A percentile compares a stretch with the other conserved stretches of the same genome.
phyloP scores from a whole-genome alignment of 2,113 vertebrate species.

The Mormyrus iriodes region DNA sequence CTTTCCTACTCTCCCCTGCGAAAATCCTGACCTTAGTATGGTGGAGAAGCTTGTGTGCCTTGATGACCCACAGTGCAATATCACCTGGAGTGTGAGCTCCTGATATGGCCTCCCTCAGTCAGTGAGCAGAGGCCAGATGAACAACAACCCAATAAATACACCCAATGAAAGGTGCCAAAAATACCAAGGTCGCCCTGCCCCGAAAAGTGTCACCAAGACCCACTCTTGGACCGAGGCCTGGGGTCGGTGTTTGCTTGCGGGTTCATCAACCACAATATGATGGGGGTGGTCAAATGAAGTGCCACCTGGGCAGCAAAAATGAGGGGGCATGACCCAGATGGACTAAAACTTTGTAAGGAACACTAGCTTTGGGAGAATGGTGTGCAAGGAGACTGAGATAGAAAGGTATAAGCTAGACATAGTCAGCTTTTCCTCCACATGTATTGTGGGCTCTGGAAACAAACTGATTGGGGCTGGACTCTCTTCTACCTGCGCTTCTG shows the following conservation, averaged over 20 bases:
- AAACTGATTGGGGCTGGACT: neutral
- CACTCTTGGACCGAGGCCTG: neutral
- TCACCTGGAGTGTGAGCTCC: neutral
- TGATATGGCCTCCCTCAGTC: neutral
- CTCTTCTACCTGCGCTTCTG: neutral
- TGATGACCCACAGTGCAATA: neutral
- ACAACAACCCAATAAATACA: neutral
- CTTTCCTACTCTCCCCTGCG: neutral
- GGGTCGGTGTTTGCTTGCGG: neutral
- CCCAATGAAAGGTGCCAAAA: neutral
- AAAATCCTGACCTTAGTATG: neutral
- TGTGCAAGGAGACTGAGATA: neutral
- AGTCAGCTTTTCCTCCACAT: neutral
- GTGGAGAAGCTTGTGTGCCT: neutral
- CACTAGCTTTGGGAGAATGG: neutral
- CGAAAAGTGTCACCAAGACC: neutral
- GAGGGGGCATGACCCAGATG: neutral
- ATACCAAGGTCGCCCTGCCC: neutral
- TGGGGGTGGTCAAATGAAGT: neutral
- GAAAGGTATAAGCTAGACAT: neutral
- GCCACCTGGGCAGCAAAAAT: neutral
- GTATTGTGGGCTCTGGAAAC: neutral
- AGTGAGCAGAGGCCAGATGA: neutral
- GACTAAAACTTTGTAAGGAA: neutral
- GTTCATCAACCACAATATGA: neutral